Percentiles rank a stretch among this genome's conserved stretches.
Conservation (phyloP, 1,140 invertebrate species). For the Cyclina sinensis region DNA sequence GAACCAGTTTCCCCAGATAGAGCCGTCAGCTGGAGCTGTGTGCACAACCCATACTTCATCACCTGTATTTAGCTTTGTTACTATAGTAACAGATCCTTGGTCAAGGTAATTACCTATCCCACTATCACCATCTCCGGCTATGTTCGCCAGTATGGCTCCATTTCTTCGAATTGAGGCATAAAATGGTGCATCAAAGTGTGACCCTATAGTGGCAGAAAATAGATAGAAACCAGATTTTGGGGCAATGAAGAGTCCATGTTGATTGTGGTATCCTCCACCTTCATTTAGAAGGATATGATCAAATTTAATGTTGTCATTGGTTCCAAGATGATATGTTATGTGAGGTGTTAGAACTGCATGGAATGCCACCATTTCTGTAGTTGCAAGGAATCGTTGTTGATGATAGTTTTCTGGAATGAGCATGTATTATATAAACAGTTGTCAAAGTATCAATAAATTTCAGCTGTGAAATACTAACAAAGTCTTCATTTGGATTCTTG, state of each 20-base stretch:
- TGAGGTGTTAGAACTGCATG: neutral
- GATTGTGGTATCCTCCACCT: slow-evolving; percentile 7
- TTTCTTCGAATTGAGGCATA: neutral
- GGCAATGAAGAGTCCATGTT: slow-evolving; percentile 34
- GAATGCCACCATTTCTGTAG: neutral
- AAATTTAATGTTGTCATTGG: slow-evolving; percentile 12
- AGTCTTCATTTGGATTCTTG: no score
- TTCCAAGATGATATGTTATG: neutral
- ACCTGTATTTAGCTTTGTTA: slow-evolving; percentile 37
- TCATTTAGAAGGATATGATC: neutral
- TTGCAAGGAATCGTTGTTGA: neutral
- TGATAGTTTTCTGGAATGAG: no score
- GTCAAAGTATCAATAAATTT: no score
- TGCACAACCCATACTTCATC: slow-evolving; percentile 51
- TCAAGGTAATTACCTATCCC: neutral
- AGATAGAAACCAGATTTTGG: slow-evolving; percentile 22
- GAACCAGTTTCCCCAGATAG: neutral
- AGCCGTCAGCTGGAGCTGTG: neutral
- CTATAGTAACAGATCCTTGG: slow-evolving; percentile 50
- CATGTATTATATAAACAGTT: no score
- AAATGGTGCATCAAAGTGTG: neutral
- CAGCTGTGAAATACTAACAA: no score
- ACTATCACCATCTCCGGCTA: neutral
- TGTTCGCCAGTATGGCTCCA: neutral
- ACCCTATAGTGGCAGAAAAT: neutral